These are phyloP conservation scores for Scelioninae gen. 1 DNA, from an alignment of 2,888 invertebrate genomes.

Conservation along the genomic window DNA sequence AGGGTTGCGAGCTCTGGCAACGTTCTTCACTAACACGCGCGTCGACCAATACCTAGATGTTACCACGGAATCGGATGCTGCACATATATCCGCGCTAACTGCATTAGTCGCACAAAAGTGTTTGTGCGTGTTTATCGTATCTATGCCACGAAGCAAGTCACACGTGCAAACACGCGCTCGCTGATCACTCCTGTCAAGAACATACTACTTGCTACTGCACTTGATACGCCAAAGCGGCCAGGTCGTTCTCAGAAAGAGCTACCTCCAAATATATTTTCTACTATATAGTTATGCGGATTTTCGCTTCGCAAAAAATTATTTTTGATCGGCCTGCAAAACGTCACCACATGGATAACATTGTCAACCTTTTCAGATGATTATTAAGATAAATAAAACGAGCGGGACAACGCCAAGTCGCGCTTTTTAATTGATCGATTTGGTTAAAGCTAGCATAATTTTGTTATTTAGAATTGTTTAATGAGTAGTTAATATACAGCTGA, in stretches of 20 bases:
- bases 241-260: slow-evolving; percentile 76
- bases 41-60: slow-evolving; percentile 34
- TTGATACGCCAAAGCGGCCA: slow-evolving; percentile 76
- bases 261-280: slow-evolving; percentile 75
- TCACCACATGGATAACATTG: not conserved
- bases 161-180: slow-evolving; percentile 66
- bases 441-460: too few relatives aligned
- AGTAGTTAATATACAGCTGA: too few relatives aligned
- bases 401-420: too few relatives aligned
- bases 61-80: slow-evolving; percentile 67
- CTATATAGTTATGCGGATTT: slow-evolving; percentile 59
- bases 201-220: slow-evolving; percentile 72
- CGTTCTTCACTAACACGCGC: slow-evolving; percentile 75
- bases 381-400: too few relatives aligned
- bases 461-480: too few relatives aligned
- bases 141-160: slow-evolving; percentile 67
- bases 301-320: slow-evolving; percentile 55
- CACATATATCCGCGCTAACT: slow-evolving; percentile 44
- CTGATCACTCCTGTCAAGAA: slow-evolving; percentile 67
- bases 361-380: too few relatives aligned
- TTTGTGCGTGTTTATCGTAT: slow-evolving; percentile 64
- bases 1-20: slow-evolving; percentile 81
- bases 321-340: slow-evolving; percentile 24
- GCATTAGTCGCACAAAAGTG: slow-evolving; percentile 49
- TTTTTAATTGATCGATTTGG: too few relatives aligned